Percentiles rank a stretch among this genome's conserved stretches.
Conservation (phyloP, 2,113 vertebrate species). For the Pogonocichla stellata region DNA sequence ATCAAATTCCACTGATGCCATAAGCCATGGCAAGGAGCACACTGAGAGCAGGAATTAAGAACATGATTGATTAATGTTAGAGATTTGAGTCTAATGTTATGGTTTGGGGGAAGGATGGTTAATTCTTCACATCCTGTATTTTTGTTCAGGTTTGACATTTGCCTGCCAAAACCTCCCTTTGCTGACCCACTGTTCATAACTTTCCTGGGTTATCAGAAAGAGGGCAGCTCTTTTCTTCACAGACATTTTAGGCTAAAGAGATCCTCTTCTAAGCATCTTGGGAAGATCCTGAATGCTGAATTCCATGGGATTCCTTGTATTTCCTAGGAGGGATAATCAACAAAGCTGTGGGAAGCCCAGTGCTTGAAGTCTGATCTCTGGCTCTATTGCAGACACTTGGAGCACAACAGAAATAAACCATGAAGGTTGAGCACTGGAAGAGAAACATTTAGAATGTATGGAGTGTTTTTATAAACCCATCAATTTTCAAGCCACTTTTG, state of each 20-base stretch:
- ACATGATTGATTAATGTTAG: background rate
- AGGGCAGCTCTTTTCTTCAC: background rate
- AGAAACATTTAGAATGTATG: background rate
- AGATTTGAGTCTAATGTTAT: background rate
- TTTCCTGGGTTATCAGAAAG: background rate
- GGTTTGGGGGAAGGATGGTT: background rate
- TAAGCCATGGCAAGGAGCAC: background rate
- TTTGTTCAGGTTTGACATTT: background rate
- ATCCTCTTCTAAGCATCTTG: background rate
- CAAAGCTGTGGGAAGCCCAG: background rate
- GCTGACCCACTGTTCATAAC: background rate
- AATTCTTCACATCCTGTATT: background rate
- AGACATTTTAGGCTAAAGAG: background rate
- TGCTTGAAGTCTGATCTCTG: background rate
- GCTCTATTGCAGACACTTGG: background rate
- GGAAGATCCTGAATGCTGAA: background rate
- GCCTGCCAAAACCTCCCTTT: background rate
- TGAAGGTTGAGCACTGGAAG: background rate
- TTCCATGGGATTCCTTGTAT: background rate
- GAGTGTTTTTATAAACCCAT: background rate
- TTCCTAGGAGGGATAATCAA: background rate
- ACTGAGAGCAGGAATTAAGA: background rate
- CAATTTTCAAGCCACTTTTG: background rate
- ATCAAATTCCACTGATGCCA: background rate
- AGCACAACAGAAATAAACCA: background rate